phyloP scores from a whole-genome alignment of 2,113 vertebrate genomes.

The Hirundichthys speculiger region DNA sequence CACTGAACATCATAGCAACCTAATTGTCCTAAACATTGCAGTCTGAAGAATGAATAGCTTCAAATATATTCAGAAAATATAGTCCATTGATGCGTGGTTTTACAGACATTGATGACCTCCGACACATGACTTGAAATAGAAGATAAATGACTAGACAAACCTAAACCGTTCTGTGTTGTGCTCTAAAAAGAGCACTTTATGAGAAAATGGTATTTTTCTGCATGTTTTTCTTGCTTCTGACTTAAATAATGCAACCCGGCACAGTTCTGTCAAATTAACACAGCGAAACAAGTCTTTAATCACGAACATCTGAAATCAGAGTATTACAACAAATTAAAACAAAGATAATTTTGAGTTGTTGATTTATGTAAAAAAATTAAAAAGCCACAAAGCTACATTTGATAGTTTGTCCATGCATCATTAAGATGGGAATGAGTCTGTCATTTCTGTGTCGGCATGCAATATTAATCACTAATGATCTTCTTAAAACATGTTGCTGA shows the following conservation, averaged over 20 bases:
- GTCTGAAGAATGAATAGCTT: constrained; percentile 10
- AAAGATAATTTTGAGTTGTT: constrained; percentile 11
- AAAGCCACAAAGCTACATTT: constrained; percentile 85
- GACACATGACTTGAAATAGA: constrained; percentile 7
- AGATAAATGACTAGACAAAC: constrained; percentile 1
- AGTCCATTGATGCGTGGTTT: constrained; percentile 18
- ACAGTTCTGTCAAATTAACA: too few relatives aligned
- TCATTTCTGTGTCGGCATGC: constrained; percentile 87
- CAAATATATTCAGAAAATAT: constrained; percentile 29
- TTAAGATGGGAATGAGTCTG: constrained; percentile 90
- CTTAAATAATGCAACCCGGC: not conserved
- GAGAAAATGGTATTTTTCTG: not conserved
- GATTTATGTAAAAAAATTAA: constrained; percentile 67
- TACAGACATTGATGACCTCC: constrained; percentile 11
- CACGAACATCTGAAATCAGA: constrained; percentile 16
- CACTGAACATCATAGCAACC: constrained; percentile 26
- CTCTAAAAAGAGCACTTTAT: not conserved
- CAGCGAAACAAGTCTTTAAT: too few relatives aligned
- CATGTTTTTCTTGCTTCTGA: not conserved
- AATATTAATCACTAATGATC: constrained; percentile 90
- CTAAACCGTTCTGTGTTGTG: not conserved
- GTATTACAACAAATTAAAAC: constrained; percentile 56
- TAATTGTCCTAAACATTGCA: constrained; percentile 13
- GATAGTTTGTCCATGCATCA: constrained; percentile 89
- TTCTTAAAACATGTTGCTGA: constrained; percentile 89